Base-by-base conservation (phyloP, 2,888 invertebrate species). In the Stenichneumon culpator region DNA sequence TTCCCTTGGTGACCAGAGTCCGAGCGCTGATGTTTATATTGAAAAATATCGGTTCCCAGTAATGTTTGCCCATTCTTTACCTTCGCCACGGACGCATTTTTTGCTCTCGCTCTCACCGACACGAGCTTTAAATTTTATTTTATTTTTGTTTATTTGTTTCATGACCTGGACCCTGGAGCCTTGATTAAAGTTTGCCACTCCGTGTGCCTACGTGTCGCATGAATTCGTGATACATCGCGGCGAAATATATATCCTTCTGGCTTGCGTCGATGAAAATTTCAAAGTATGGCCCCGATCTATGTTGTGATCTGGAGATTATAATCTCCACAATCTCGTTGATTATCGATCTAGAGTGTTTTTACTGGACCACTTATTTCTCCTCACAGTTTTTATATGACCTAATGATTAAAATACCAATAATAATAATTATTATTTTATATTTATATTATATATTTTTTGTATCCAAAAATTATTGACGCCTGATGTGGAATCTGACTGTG, bases 1-100 rank as follows among this genome's bases (percentile, higher is more conserved):
- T 93, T 93, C 93, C 93, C 93, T 86, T 88, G 93, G 92, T 93
- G 92, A 92, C 90, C 91, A 83, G 87, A 73, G 83, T 78, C 69
- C 69, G 79, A 77, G 80, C 83, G 86, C 85, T 79, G 83, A 74
- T 84, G 88, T 87, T 89, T 90, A 91, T 92, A 92, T 93, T 93
- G 92, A 92, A 93, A 93, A 92, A 93, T 92, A 92, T 92, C 88
- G 90, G 81, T 67, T 63, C 47, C 84, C 83, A 87, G 87, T 86
- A 90, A 90, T 91, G 89, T 91, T 91, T 91, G 90, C 89, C 44
- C 82, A 77, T 86, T 84, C 86, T 87, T 86, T 81, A 77, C 84
- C 73, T 57, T 77, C 54, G 70, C 78, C 75, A 44, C 75, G 36
- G 72, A 82, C 57, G 32, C 47, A 28, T 75, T 83, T 74, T 44